Evolutionary conservation across 1,140 invertebrate species (phyloP), one percentile per base, ranked within the genome.

Genomic region (Dolichoris vasculosae): DNA sequence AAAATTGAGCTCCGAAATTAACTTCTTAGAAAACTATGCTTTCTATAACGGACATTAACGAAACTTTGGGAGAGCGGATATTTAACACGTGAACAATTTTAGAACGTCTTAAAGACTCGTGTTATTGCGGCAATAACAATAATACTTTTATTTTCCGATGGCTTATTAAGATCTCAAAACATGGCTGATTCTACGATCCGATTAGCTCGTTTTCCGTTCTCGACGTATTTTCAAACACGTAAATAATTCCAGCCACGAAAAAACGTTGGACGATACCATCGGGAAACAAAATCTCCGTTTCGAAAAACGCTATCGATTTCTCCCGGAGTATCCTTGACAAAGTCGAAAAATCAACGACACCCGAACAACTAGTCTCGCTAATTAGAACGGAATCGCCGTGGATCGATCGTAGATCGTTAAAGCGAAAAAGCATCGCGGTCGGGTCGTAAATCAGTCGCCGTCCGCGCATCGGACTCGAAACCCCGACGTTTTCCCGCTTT

Each of bases 1-100:
- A 83, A 77, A 83, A 75, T 63, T 59, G 71, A 76, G 82, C 82
- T 30, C 73, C 71, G 67, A 73, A 75, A 82, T 82, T n/a, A 75
- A 75, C 81, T 82, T 75, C 81, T 73, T 43, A 59, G 69, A 82
- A 71, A 43, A 59, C n/a, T 59, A 11, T 48, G n/a, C 81, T 82
- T 75, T 82, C 80, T 82, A 43, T 23, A 71, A 64, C 23, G 26
- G 26, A 46, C n/a, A 32, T 82, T 59, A 59, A 51, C 11, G 69
- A 64, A 51, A n/a, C 30, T 38, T 81, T 51, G 63, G 38, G n/a
- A 64, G 51, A 20, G 17, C 7, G 11, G 59, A 63, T 40, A 59
- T 59, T 38, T 40, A 78, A 63, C 32, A 55, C 51, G 48, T 32
- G 76, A 40, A 17, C 59, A 26, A 26, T 43, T 71, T 40, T 11